A percentile compares a stretch with the other conserved stretches of the same genome.
Evolutionary conservation across 2,797 vertebrate species (phyloP).

Genomic region (Melanogrammus aeglefinus): DNA sequence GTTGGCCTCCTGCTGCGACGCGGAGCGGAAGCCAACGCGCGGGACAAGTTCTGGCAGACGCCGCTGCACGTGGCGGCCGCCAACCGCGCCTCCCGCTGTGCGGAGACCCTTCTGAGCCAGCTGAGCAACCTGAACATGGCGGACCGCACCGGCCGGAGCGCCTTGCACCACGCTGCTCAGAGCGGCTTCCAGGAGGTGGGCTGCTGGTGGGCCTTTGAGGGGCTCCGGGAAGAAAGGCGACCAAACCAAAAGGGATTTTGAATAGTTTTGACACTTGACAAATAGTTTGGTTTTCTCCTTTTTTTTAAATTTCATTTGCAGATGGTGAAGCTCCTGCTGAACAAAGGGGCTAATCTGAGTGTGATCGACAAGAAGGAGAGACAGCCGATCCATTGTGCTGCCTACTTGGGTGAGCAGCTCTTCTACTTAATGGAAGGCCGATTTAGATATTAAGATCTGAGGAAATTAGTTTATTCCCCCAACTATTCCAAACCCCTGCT

Average conservation of each 20-base stretch:
- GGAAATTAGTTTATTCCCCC: neutral
- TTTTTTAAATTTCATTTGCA: slow-evolving; percentile 43
- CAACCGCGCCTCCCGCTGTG: slow-evolving; percentile 89
- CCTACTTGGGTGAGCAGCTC: slow-evolving; percentile 83
- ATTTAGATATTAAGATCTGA: neutral
- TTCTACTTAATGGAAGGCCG: neutral
- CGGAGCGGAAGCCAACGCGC: slow-evolving; percentile 88
- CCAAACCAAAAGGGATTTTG: neutral
- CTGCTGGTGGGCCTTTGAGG: no score
- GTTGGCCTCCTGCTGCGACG: slow-evolving; percentile 89
- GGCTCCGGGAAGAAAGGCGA: neutral
- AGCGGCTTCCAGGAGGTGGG: slow-evolving; percentile 89
- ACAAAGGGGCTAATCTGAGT: slow-evolving; percentile 91
- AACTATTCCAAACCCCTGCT: neutral
- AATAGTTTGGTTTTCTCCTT: neutral
- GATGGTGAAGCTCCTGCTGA: slow-evolving; percentile 94
- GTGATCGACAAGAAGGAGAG: slow-evolving; percentile 94
- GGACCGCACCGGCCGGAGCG: slow-evolving; percentile 89
- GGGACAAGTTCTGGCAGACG: slow-evolving; percentile 96
- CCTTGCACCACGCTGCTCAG: slow-evolving; percentile 93
- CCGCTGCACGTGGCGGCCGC: slow-evolving; percentile 91
- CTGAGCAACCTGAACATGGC: slow-evolving; percentile 89
- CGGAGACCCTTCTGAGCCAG: slow-evolving; percentile 84
- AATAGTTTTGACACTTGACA: neutral
- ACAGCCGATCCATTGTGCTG: slow-evolving; percentile 92